phyloP scores from a whole-genome alignment of 2,888 invertebrate genomes.

The Oxytorus armatus region DNA sequence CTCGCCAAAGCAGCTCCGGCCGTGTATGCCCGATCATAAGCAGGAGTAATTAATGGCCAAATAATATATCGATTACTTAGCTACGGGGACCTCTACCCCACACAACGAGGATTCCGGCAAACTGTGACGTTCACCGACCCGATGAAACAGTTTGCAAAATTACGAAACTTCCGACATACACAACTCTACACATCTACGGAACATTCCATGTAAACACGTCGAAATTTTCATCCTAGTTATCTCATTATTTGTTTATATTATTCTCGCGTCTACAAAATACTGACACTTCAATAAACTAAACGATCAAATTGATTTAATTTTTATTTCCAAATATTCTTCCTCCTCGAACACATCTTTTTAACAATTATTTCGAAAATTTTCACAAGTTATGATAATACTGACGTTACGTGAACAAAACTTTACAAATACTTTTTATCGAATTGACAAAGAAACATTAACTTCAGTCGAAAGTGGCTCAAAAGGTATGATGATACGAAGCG shows the following conservation, averaged over 20 bases:
- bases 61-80: constrained; percentile 80
- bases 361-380: no score
- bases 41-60: constrained; percentile 77
- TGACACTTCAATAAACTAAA: no score
- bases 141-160: constrained; percentile 61
- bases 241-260: background rate
- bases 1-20: constrained; percentile 70
- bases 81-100: constrained; percentile 47
- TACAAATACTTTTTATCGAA: no score
- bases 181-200: background rate
- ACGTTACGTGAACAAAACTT: no score
- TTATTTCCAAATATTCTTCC: no score
- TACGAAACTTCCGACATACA: constrained; percentile 61
- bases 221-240: background rate
- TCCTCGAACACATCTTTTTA: no score
- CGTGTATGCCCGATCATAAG: constrained; percentile 74
- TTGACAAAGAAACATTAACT: no score
- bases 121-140: constrained; percentile 24
- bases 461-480: no score
- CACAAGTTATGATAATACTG: no score
- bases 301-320: no score
- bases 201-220: background rate
- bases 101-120: constrained; percentile 72
- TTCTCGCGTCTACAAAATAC: background rate
- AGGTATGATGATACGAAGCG: no score